Evolutionary conservation across 2,888 invertebrate genomes (phyloP), one percentile per base, ranked within the genome.

Genomic region (Tethea ocularis): DNA sequence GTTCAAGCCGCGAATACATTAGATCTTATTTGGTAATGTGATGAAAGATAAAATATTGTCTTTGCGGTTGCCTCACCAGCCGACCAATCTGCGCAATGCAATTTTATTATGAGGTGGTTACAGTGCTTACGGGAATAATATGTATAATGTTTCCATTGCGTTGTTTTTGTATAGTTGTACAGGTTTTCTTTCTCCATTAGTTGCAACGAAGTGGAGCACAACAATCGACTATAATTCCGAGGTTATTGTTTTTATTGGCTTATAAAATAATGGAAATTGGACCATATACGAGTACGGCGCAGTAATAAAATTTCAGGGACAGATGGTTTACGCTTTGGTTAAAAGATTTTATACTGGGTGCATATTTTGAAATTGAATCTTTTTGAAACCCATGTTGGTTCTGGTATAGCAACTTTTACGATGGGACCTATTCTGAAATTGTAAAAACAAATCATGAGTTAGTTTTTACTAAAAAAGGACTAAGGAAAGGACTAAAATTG

Each of bases 31-130:
- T 82, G 83, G 86, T 78, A 74, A 80, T 74, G 79, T 84, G 83
- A 82, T 80, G 85, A 86, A 87, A 84, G 76, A 75, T 75, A 80
- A 80, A 82, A 82, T 83, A 84, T 83, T 84, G 82, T 84, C 79
- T 81, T 79, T 78, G 82, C 66, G 68, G 77, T 81, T 83, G 73
- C 80, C 62, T 75, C 75, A 83, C 72, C 61, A 69, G 60, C 63
- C 66, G 59, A 72, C 72, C 74, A 80, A 83, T 80, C 75, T 73
- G 67, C 57, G 77, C 78, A 83, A 80, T 84, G 81, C 75, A 78
- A 80, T 78, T 82, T 79, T 80, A 75, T 72, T 67, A 53, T 57
- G 62, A 61, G 69, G 73, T 77, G 63, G 79, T 76, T 83, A 80
- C 78, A 70, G 72, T 77, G 64, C 69, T 74, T 65, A 67, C 56